phyloP scores from a whole-genome alignment of 2,888 invertebrate species.

The Orthosia gracilis region DNA sequence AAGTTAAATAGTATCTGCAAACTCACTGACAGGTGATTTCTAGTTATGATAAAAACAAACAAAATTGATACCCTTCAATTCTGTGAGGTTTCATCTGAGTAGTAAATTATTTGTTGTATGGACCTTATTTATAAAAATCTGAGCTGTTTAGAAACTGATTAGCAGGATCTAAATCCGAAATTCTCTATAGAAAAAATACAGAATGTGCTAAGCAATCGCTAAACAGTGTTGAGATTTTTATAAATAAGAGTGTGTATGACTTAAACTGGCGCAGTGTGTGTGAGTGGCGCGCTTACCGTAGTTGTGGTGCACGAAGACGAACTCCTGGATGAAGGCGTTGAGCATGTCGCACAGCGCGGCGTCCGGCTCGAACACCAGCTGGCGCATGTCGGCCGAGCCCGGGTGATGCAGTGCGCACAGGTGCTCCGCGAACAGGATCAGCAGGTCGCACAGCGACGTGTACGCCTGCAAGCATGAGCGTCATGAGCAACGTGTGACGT shows the following conservation, averaged over 20 bases:
- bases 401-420: constrained; percentile 88
- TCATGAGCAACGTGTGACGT: background rate
- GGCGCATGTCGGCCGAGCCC: constrained; percentile 83
- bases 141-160: no score
- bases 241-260: no score
- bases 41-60: background rate
- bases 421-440: constrained; percentile 98
- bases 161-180: no score
- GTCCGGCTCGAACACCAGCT: constrained; percentile 96
- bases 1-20: background rate
- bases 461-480: constrained; percentile 93
- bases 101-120: background rate
- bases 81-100: background rate
- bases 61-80: background rate
- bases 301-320: constrained; percentile 98
- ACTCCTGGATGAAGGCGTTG: constrained; percentile 97
- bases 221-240: no score
- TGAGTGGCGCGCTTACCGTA: constrained; percentile 91
- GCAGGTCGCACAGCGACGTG: constrained; percentile 98
- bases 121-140: no score
- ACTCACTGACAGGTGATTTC: background rate
- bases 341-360: constrained; percentile 95
- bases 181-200: no score
- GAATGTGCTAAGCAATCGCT: no score
- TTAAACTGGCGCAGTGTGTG: background rate